Evolutionary conservation across 2,888 invertebrate species (phyloP).

Genomic region (Drosophila buzzatii): DNA sequence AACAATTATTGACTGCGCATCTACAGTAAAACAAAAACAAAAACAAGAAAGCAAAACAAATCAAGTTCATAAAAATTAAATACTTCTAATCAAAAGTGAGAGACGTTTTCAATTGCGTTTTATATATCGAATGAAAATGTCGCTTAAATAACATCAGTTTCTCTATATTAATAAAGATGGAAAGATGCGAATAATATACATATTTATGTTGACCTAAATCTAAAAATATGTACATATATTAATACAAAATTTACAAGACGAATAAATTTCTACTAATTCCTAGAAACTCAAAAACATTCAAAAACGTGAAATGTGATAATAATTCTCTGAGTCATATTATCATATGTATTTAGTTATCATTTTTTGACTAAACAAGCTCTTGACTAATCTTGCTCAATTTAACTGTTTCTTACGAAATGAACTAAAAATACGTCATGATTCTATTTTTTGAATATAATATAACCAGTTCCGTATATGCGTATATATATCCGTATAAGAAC

Average conservation of each 20-base stretch:
- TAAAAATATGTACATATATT: neutral
- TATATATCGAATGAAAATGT: neutral
- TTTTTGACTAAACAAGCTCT: neutral
- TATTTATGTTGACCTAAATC: neutral
- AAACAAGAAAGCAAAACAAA: conserved; percentile 16
- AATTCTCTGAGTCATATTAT: conserved; percentile 1
- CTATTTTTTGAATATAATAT: neutral
- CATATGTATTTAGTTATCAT: neutral
- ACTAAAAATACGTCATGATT: conserved; percentile 6
- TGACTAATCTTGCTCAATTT: neutral
- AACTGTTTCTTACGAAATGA: neutral
- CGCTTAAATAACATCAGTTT: neutral
- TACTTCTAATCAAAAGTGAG: conserved; percentile 2
- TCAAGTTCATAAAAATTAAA: conserved; percentile 19
- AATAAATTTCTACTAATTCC: neutral
- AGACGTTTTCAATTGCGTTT: conserved; percentile 8
- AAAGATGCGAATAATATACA: neutral
- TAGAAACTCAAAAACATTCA: neutral
- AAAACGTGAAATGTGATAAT: conserved; percentile 1
- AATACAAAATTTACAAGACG: neutral
- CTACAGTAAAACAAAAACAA: neutral
- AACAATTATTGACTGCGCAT: conserved; percentile 32
- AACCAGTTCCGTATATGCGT: neutral
- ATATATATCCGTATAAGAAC: neutral
- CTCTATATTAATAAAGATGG: neutral